A percentile compares a stretch with the other conserved stretches of the same genome.
phyloP scores from a whole-genome alignment of 2,797 vertebrate species.

The Parambassis ranga region DNA sequence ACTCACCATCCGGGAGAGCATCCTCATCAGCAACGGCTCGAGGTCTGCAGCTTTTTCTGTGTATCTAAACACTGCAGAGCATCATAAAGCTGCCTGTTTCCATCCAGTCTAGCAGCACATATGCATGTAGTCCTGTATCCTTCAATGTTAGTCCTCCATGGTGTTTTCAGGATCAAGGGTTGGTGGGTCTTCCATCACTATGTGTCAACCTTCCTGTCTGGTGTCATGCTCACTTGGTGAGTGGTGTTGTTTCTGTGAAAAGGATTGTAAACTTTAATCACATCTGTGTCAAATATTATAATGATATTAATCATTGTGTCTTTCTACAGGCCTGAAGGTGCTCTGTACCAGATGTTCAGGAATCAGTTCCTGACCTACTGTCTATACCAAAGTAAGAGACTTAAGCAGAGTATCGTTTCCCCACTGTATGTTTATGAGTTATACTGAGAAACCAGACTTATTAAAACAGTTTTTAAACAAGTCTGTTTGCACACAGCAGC shows the following conservation, averaged over 20 bases:
- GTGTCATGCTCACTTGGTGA: slow-evolving; percentile 97
- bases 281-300: neutral
- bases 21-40: slow-evolving; percentile 96
- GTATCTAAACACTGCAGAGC: too few species aligned
- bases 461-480: too few species aligned
- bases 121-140: neutral
- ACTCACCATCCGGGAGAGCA: slow-evolving; percentile 94
- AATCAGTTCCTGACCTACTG: slow-evolving; percentile 94
- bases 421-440: neutral
- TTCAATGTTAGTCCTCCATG: neutral
- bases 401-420: neutral
- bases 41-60: slow-evolving; percentile 72
- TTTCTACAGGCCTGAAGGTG: slow-evolving; percentile 89
- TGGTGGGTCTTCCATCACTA: slow-evolving; percentile 99
- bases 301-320: slow-evolving; percentile 3
- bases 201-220: slow-evolving; percentile 93
- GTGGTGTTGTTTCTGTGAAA: too few species aligned
- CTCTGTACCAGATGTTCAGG: slow-evolving; percentile 96
- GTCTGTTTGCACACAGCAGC: too few species aligned
- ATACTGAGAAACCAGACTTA: too few species aligned
- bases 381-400: slow-evolving; percentile 93
- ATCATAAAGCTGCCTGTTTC: neutral
- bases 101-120: neutral
- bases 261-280: neutral
- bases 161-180: slow-evolving; percentile 91